These are phyloP conservation scores for mouse (Mus musculus) DNA, from an alignment of 2,113 vertebrate species.

Conservation along the genomic window GRCm39 chr1:169710501-169711000, in stretches of 20 bases:
- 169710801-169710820: neutral
- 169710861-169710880: neutral
- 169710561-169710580: too few relatives aligned
- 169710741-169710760: neutral
- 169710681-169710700: neutral
- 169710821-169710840: neutral
- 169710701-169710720: neutral
- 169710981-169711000: neutral
- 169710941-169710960: neutral
- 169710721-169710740: neutral
- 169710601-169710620: neutral
- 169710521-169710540: too few relatives aligned
- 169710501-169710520: too few relatives aligned
- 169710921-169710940: neutral
- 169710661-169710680: neutral
- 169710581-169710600: neutral
- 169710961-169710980: conserved; percentile 14
- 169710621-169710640: neutral
- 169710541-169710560: too few relatives aligned
- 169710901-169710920: neutral
- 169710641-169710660: neutral
- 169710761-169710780: neutral
- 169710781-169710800: neutral
- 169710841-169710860: neutral
- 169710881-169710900: neutral